phyloP scores from a whole-genome alignment of 2,888 invertebrate species.

The Polymixis lichenea region DNA sequence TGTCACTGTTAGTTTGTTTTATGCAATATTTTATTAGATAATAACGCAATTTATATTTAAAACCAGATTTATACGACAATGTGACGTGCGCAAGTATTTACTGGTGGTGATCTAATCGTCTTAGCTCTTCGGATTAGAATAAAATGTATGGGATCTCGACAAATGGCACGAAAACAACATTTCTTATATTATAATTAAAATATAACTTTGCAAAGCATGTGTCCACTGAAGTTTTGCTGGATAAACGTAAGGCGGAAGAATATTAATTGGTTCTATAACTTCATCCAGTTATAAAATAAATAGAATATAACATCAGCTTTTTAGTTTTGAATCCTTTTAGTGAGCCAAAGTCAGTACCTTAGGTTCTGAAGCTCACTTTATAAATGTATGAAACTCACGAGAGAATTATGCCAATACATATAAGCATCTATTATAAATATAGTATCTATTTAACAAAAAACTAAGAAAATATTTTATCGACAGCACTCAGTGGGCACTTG shows the following conservation, averaged over 20 bases:
- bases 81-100: slow-evolving; percentile 56
- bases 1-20: slow-evolving; percentile 54
- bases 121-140: slow-evolving; percentile 64
- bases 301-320: not conserved
- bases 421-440: not conserved
- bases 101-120: slow-evolving; percentile 64
- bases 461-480: not conserved
- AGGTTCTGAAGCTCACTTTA: not conserved
- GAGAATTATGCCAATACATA: not conserved
- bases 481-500: slow-evolving; percentile 39
- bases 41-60: slow-evolving; percentile 45
- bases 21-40: slow-evolving; percentile 46
- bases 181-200: slow-evolving; percentile 55
- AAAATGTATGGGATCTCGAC: slow-evolving; percentile 57
- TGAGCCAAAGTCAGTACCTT: not conserved
- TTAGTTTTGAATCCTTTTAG: not conserved
- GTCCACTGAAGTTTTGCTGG: slow-evolving; percentile 39
- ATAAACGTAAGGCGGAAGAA: not conserved
- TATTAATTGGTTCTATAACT: not conserved
- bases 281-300: not conserved
- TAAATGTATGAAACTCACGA: not conserved
- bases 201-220: slow-evolving; percentile 46
- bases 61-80: slow-evolving; percentile 51
- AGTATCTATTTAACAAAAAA: not conserved
- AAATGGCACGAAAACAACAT: slow-evolving; percentile 57